Evolutionary conservation across 2,888 invertebrate species (phyloP), one percentile per base, ranked within the genome.

Genomic region (Ephialtes manifestator): DNA sequence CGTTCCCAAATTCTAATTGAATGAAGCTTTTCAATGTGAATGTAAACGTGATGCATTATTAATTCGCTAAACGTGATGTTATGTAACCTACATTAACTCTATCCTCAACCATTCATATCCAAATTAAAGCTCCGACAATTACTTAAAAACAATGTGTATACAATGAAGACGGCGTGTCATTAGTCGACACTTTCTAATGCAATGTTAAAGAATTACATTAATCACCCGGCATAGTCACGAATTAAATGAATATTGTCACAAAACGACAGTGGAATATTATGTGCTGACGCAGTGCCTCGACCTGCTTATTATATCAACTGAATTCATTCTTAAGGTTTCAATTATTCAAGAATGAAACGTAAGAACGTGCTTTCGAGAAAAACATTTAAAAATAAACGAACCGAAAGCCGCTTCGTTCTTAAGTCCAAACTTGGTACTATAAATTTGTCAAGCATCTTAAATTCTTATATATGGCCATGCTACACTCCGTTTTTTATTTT

Each of bases 301-400:
- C 28, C 2, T 4, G 10, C 28, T 53, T 35, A 35, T n/a, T 24
- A 28, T 55, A 55, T 4, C 10, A 15, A 28, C 13, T 10, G 28
- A 28, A 58, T 58, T 4, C 0, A 58, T 28, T 58, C 58, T 13
- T 28, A 28, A 28, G 28, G 13, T 3, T 43, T 65, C 20, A 4
- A 43, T 43, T 65, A 65, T 65, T 65, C 65, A 65, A 8, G 43
- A 43, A 65, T 65, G 10, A 63, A 63, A 63, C 35, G 10, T 24
- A 8, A 13, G 15, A 24, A 58, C 20, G 7, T 15, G 31, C 1
- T 15, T 28, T 20, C 24, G 15, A 46, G 24, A 4, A 28, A 58
- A 15, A 31, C 5, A 18, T 51, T 51, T 20, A 1, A 1, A n/a
- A n/a, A n/a, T 10, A 18, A 4, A 18, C 18, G 2, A n/a, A 18